Percentiles rank a stretch among this genome's conserved stretches.
These are phyloP conservation scores for Mythimna impura DNA, from an alignment of 2,888 invertebrate genomes.

Conservation along the genomic window DNA sequence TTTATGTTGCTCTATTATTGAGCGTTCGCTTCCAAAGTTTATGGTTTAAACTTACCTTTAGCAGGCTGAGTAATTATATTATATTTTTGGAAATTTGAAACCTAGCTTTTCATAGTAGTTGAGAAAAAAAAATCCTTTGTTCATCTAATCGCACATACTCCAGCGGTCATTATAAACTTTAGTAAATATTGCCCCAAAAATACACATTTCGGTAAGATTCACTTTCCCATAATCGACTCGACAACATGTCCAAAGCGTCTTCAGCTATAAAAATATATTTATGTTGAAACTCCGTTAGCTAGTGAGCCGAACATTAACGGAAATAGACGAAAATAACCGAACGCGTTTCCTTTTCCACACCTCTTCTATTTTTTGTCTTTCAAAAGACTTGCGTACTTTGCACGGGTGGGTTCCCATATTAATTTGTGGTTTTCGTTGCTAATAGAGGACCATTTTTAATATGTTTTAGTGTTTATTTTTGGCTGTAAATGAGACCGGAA, in stretches of 20 bases:
- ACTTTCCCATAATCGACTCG: conserved; percentile 33
- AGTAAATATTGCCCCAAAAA: conserved; percentile 25
- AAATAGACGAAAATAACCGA: conserved; percentile 80
- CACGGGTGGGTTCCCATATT: conserved; percentile 62
- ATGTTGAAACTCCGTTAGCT: conserved; percentile 48
- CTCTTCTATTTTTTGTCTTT: conserved; percentile 65
- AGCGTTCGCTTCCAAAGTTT: neutral
- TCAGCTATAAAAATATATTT: conserved; percentile 54
- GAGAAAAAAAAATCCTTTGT: neutral
- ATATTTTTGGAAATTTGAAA: neutral
- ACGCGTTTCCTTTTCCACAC: conserved; percentile 70
- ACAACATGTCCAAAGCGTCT: conserved; percentile 42
- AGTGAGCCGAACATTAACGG: conserved; percentile 70
- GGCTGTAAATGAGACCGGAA: conserved; percentile 31
- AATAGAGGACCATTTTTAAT: conserved; percentile 58
- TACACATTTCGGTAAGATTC: conserved; percentile 37
- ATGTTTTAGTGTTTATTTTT: conserved; percentile 50
- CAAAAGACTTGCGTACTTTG: conserved; percentile 60
- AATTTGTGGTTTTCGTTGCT: conserved; percentile 66
- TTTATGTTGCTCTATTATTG: neutral
- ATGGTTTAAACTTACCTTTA: neutral
- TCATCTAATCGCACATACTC: neutral
- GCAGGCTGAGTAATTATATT: no score
- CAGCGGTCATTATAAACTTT: conserved; percentile 18
- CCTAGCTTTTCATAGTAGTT: neutral